Percentiles rank a stretch among this genome's conserved stretches.
These are phyloP conservation scores for Nothocercus julius DNA, from an alignment of 2,113 vertebrate species.

Conservation along the genomic window DNA sequence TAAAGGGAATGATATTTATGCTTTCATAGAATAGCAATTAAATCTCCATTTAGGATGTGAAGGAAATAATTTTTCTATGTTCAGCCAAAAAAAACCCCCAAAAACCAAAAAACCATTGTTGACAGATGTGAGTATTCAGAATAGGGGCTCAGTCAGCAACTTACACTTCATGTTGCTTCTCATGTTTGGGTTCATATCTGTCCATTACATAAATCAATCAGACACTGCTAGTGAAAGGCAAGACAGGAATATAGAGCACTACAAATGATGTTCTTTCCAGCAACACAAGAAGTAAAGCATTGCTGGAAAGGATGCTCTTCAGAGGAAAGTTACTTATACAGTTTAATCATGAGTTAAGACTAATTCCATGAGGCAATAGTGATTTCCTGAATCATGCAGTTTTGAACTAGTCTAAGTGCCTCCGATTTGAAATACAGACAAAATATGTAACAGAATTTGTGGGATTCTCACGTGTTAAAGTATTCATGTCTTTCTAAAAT, in stretches of 20 bases:
- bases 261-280: rapidly evolving
- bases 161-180: neutral
- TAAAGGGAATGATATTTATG: neutral
- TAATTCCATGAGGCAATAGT: neutral
- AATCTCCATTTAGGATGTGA: neutral
- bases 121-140: neutral
- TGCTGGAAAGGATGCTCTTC: neutral
- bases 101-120: neutral
- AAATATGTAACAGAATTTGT: neutral
- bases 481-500: neutral
- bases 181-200: neutral
- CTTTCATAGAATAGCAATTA: neutral
- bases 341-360: neutral
- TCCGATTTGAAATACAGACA: neutral
- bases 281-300: neutral
- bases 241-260: rapidly evolving
- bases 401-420: neutral
- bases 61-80: neutral
- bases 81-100: neutral
- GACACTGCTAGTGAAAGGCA: neutral
- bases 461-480: neutral
- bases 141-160: neutral
- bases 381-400: neutral
- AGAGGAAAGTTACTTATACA: rapidly evolving
- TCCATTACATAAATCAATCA: neutral